Evolutionary conservation across 2,888 invertebrate genomes (phyloP).

Genomic region (Cabera pusaria): DNA sequence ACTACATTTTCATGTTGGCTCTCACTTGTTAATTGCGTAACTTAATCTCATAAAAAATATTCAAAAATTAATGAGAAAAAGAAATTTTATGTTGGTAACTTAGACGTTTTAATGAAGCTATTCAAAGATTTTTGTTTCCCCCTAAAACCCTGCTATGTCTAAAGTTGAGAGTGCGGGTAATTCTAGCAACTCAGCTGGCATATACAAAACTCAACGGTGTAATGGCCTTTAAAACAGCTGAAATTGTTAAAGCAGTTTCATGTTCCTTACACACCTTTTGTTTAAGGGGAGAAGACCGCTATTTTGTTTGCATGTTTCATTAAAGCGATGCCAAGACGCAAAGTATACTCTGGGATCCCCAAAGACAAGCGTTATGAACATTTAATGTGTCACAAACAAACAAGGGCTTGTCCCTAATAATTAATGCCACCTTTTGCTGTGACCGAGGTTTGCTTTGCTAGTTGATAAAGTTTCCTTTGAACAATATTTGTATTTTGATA

Average conservation of each 20-base stretch:
- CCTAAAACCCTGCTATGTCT: slow-evolving; percentile 5
- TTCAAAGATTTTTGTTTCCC: slow-evolving; percentile 8
- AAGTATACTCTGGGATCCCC: slow-evolving; percentile 10
- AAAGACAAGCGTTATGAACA: slow-evolving; percentile 19
- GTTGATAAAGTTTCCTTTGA: slow-evolving; percentile 7
- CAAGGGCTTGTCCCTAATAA: slow-evolving; percentile 13
- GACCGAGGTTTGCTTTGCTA: slow-evolving; percentile 7
- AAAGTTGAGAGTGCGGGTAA: slow-evolving; percentile 10
- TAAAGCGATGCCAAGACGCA: slow-evolving; percentile 11
- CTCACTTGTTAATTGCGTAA: slow-evolving; percentile 1
- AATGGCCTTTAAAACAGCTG: slow-evolving; percentile 9
- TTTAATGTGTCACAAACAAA: slow-evolving; percentile 23
- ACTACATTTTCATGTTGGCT: not conserved
- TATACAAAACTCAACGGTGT: slow-evolving; percentile 7
- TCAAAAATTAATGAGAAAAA: not conserved
- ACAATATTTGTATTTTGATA: slow-evolving; percentile 6
- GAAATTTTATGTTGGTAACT: slow-evolving; percentile 11
- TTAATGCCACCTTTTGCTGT: slow-evolving; percentile 15
- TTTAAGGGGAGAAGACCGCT: slow-evolving; percentile 1
- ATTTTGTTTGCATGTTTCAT: slow-evolving; percentile 19
- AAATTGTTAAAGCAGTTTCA: slow-evolving; percentile 12
- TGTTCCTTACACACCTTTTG: slow-evolving; percentile 12
- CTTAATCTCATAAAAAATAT: slow-evolving; percentile 4
- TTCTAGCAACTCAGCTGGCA: slow-evolving; percentile 5
- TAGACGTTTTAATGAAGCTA: slow-evolving; percentile 13